Evolutionary conservation across 2,797 vertebrate genomes (phyloP).

Genomic region (Halcyon badia): DNA sequence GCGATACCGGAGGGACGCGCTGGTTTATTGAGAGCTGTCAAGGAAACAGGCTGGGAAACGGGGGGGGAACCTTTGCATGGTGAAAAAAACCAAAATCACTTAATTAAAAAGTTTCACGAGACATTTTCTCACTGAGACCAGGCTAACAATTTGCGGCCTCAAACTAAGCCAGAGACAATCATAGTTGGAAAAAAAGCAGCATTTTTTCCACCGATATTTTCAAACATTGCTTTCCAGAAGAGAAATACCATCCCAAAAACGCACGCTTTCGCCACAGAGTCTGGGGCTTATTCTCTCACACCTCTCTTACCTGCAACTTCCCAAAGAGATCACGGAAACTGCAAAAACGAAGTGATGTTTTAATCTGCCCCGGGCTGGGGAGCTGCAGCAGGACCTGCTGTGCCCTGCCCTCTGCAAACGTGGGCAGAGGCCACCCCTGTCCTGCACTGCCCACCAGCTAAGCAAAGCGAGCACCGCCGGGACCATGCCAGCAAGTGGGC

Average conservation of each 20-base stretch:
- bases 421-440: accelerated
- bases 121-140: background rate
- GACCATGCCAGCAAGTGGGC: accelerated
- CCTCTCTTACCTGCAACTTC: background rate
- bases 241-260: background rate
- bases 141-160: background rate
- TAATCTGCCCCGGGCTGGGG: background rate
- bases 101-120: background rate
- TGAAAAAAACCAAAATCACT: background rate
- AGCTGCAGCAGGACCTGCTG: background rate
- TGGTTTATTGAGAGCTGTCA: background rate
- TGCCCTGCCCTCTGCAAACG: background rate
- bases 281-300: background rate
- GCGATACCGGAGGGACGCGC: accelerated
- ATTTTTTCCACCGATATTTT: background rate
- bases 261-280: background rate
- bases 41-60: background rate
- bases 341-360: background rate
- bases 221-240: background rate
- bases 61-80: background rate
- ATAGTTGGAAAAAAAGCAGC: background rate
- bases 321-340: background rate
- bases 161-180: background rate
- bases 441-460: too few species aligned
- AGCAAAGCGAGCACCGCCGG: background rate